These are phyloP conservation scores for Ceyx margarethae DNA, from an alignment of 2,113 vertebrate genomes.

Conservation along the genomic window DNA sequence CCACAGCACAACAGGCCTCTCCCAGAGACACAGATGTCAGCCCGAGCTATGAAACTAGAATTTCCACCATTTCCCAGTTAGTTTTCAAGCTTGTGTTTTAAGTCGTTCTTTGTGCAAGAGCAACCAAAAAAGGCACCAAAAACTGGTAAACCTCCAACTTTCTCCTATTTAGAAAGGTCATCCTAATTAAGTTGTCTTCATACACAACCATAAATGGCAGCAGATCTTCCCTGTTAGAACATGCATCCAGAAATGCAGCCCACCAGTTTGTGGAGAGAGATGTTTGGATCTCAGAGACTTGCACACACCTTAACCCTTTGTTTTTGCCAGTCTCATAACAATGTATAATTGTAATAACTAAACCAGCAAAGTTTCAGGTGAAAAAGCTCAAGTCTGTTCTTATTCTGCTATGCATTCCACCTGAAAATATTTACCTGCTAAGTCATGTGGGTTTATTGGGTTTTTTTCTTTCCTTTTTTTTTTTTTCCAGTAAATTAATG, in stretches of 20 bases:
- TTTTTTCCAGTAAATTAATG: background rate
- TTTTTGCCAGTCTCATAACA: background rate
- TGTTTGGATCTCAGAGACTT: background rate
- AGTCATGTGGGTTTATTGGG: background rate
- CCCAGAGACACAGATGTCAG: background rate
- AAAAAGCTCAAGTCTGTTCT: background rate
- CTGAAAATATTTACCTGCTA: background rate
- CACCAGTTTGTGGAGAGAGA: background rate
- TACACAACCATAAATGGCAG: slow-evolving; percentile 33
- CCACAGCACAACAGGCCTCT: background rate
- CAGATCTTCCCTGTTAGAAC: slow-evolving; percentile 16
- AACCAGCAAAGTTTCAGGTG: background rate
- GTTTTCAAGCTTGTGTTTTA: background rate
- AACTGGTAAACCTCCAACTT: slow-evolving; percentile 41
- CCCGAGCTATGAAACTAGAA: background rate
- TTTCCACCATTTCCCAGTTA: background rate
- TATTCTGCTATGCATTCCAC: background rate
- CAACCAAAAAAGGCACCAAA: slow-evolving; percentile 26
- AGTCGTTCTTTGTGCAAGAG: slow-evolving; percentile 23
- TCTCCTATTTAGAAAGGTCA: slow-evolving; percentile 50
- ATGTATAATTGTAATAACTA: background rate
- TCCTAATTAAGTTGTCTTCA: slow-evolving; percentile 47
- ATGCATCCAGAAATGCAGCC: background rate
- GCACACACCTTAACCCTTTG: background rate
- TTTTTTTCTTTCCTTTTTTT: too few species aligned